Evolutionary conservation across 2,797 vertebrate species (phyloP).

Genomic region (Poecilia gillii): DNA sequence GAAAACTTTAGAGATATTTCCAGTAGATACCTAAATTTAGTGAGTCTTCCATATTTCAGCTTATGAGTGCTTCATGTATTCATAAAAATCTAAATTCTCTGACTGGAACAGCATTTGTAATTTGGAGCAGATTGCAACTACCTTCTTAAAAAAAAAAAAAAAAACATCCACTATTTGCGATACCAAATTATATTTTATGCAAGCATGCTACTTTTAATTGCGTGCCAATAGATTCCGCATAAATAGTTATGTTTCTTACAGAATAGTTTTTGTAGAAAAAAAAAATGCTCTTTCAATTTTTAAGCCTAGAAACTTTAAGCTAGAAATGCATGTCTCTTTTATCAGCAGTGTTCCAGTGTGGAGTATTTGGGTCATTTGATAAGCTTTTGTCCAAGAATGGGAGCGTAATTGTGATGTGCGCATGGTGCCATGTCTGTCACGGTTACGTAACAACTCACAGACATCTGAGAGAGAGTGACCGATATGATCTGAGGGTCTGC

Average conservation of each 20-base stretch:
- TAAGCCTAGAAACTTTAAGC: background rate
- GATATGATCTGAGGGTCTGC: slow-evolving; percentile 50
- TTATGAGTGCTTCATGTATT: background rate
- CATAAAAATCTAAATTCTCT: too few species aligned
- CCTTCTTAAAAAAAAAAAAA: background rate
- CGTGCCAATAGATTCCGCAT: background rate
- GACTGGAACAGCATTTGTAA: too few species aligned
- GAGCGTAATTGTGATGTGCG: slow-evolving; percentile 19
- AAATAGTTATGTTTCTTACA: background rate
- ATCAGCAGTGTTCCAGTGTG: background rate
- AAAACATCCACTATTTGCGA: too few species aligned
- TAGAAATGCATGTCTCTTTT: background rate
- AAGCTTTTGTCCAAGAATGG: slow-evolving; percentile 11
- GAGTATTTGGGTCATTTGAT: slow-evolving; percentile 6
- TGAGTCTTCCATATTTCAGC: background rate
- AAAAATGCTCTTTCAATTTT: background rate
- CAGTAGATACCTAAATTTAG: background rate
- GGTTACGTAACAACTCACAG: slow-evolving; percentile 41
- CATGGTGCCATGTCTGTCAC: slow-evolving; percentile 53
- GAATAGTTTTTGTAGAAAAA: background rate
- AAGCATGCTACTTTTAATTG: background rate
- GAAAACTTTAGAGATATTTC: too few species aligned
- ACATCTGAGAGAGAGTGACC: slow-evolving; percentile 10
- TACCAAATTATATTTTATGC: background rate
- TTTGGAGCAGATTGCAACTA: background rate